Evolutionary conservation across 2,113 vertebrate species (phyloP).

Genomic region (Aplodontia rufa): DNA sequence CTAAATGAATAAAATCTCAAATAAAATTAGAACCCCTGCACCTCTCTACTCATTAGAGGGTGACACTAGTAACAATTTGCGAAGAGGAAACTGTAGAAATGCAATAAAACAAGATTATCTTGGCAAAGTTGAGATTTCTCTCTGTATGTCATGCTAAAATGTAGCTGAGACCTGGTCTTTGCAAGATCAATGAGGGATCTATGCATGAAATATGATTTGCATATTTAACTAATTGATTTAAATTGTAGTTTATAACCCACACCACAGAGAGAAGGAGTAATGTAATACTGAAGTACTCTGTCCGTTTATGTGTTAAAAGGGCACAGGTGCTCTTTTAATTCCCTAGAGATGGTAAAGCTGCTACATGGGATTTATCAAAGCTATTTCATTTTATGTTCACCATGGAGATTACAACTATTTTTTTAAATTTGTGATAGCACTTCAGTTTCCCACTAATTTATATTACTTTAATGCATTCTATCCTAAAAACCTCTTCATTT

Average conservation of each 20-base stretch:
- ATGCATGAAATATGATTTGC: constrained; percentile 32
- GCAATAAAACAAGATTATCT: constrained; percentile 65
- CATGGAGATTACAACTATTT: background rate
- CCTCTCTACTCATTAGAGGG: constrained; percentile 59
- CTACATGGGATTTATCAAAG: background rate
- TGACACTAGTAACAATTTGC: constrained; percentile 59
- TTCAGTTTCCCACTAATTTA: background rate
- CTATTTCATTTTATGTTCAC: constrained; percentile 35
- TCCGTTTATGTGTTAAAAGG: background rate
- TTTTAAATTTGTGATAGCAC: background rate
- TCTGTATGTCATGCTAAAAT: constrained; percentile 55
- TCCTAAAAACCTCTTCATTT: constrained; percentile 46
- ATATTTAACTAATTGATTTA: constrained; percentile 50
- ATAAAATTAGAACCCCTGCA: constrained; percentile 69
- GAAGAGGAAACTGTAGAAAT: constrained; percentile 53
- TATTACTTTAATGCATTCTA: constrained; percentile 21
- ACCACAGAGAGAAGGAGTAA: background rate
- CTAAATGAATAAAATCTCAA: constrained; percentile 70
- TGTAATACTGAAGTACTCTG: background rate
- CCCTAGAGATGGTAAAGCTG: background rate
- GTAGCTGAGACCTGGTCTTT: constrained; percentile 54
- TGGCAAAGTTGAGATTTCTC: constrained; percentile 68
- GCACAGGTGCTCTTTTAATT: constrained; percentile 6
- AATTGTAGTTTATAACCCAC: background rate
- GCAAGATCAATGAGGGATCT: constrained; percentile 60